These are phyloP conservation scores for Synchiropus splendidus DNA, from an alignment of 2,113 vertebrate species.

Conservation along the genomic window DNA sequence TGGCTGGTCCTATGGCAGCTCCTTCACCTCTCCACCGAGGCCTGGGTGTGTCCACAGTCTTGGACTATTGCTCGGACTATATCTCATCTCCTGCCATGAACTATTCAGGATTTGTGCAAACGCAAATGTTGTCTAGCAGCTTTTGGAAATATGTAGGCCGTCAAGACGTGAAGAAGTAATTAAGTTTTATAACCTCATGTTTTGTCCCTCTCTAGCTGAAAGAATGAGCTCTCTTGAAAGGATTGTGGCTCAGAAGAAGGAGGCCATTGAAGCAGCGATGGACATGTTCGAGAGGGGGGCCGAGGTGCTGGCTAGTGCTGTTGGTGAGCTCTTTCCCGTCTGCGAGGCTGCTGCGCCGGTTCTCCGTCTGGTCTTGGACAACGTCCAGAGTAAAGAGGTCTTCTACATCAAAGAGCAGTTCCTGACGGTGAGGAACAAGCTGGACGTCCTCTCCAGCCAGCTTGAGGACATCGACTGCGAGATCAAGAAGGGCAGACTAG, in stretches of 20 bases:
- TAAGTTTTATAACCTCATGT: background rate
- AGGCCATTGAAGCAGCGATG: constrained; percentile 66
- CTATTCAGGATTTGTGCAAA: too few species aligned
- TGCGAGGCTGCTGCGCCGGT: constrained; percentile 65
- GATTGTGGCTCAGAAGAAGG: constrained; percentile 67
- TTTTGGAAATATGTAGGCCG: too few species aligned
- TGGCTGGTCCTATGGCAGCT: too few species aligned
- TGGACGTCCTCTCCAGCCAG: constrained; percentile 62
- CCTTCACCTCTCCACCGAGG: too few species aligned
- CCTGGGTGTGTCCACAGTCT: too few species aligned
- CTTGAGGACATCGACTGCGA: constrained; percentile 63
- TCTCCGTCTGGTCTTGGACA: constrained; percentile 61
- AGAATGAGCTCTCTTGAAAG: constrained; percentile 59
- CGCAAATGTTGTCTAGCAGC: too few species aligned
- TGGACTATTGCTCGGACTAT: too few species aligned
- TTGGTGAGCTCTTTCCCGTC: constrained; percentile 66
- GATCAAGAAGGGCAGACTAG: constrained; percentile 60
- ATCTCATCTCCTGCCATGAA: too few species aligned
- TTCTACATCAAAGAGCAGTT: constrained; percentile 71
- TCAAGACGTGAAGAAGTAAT: too few species aligned
- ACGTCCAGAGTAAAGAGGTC: constrained; percentile 69
- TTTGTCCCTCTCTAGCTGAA: constrained; percentile 13
- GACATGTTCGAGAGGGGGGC: constrained; percentile 63
- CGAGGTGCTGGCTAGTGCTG: constrained; percentile 63
- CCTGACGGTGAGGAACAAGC: constrained; percentile 50